These are phyloP conservation scores for Charadrius vociferus DNA, from an alignment of 2,113 vertebrate genomes.

Conservation along the genomic window DNA sequence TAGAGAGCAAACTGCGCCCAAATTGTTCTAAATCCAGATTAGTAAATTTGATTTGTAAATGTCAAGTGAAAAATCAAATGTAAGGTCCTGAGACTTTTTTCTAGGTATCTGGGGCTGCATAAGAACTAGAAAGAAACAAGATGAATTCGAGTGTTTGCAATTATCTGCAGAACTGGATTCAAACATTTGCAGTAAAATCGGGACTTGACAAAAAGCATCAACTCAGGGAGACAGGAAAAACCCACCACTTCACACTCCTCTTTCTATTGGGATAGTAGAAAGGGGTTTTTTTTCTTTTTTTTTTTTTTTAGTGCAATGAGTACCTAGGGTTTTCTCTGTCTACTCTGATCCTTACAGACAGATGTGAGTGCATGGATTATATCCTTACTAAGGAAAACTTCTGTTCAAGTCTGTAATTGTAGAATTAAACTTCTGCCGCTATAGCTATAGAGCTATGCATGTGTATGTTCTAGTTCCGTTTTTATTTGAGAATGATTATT, in stretches of 20 bases:
- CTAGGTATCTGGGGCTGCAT: neutral
- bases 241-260: rapidly evolving
- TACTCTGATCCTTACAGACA: neutral
- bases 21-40: neutral
- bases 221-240: neutral
- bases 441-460: neutral
- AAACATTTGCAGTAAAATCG: neutral
- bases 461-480: neutral
- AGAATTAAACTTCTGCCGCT: neutral
- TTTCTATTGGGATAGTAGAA: neutral
- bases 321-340: neutral
- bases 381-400: neutral
- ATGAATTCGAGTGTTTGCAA: neutral
- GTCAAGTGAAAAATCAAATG: neutral
- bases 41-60: neutral
- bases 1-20: neutral
- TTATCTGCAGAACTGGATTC: neutral
- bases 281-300: neutral
- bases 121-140: neutral
- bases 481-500: neutral
- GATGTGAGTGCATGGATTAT: neutral
- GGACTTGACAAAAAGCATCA: neutral
- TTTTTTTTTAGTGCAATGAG: neutral
- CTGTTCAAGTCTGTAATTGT: neutral
- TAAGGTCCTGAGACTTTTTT: neutral